Base-by-base conservation (phyloP, 2,797 vertebrate genomes). In the Chelon auratus region DNA sequence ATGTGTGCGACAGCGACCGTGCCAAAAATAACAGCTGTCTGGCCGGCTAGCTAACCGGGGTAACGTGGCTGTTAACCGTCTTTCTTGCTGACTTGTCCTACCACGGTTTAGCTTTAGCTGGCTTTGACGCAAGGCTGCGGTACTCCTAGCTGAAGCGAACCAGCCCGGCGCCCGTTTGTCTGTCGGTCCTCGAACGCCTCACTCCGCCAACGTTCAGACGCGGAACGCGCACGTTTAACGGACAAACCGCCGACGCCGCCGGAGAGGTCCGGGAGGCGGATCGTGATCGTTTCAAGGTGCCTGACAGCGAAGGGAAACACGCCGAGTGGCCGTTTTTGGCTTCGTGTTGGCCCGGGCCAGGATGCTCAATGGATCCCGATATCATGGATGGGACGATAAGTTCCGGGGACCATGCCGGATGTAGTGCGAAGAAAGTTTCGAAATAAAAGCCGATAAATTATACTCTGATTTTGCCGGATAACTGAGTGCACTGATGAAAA, bases 101-200 rank as follows among this genome's bases (percentile, higher is more conserved):
- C 18, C 73, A 6, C 77, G 68, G 81, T 70, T 84, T 88, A 83
- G 85, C 85, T 45, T 86, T 88, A 87, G 81, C 88, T 59, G 70
- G 68, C 78, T 89, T 75, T 87, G 90, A 87, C 88, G 88, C 89
- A 88, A 88, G 77, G 85, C 80, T 87, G 88, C 88, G 60, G 83
- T 54, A 10, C 75, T 30, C 26, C 43, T 55, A 59, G 5, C 48
- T 0, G 58, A 50, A 8, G 14, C 30, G 54, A 26, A 26, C 45
- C 72, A 30, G 67, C 53, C 80, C 3, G 65, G 55, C 52, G 65
- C 48, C 60, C 62, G 70, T 59, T 60, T 68, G 73, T 55, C 83
- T 36, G 59, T 14, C 70, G 39, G 62, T 51, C 69, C 47, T 0
- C 57, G 0, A 76, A 72, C 61, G 64, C 4, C 6, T 57, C 75